Evolutionary conservation across 2,113 vertebrate genomes (phyloP).

Genomic region (Aix galericulata): DNA sequence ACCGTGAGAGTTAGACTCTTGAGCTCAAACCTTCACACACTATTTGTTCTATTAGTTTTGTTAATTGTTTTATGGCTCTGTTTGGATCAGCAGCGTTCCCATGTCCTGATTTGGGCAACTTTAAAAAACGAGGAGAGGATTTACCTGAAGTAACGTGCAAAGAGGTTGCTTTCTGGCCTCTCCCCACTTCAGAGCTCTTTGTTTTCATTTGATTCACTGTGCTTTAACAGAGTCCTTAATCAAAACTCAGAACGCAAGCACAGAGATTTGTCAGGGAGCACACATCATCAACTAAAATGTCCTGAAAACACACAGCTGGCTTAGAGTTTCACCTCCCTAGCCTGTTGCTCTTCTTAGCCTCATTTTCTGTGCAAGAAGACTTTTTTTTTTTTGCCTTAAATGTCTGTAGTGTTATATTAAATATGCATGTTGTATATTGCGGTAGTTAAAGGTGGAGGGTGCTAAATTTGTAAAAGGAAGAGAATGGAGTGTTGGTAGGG

Average conservation of each 20-base stretch:
- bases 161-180: neutral
- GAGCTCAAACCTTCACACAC: neutral
- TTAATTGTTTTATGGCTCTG: neutral
- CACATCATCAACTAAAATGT: neutral
- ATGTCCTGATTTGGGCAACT: neutral
- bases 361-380: neutral
- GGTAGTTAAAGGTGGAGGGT: neutral
- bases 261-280: neutral
- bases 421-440: neutral
- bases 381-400: neutral
- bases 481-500: neutral
- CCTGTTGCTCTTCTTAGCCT: neutral
- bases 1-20: neutral
- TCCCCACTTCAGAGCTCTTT: neutral
- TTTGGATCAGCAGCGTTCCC: neutral
- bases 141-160: neutral
- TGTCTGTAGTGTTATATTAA: neutral
- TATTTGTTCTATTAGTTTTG: neutral
- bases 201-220: slow-evolving; percentile 1
- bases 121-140: neutral
- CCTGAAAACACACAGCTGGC: neutral
- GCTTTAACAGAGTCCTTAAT: neutral
- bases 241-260: neutral
- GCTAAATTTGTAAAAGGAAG: neutral
- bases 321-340: neutral